Evolutionary conservation across 2,113 vertebrate species (phyloP).

Genomic region (Columba janthina): DNA sequence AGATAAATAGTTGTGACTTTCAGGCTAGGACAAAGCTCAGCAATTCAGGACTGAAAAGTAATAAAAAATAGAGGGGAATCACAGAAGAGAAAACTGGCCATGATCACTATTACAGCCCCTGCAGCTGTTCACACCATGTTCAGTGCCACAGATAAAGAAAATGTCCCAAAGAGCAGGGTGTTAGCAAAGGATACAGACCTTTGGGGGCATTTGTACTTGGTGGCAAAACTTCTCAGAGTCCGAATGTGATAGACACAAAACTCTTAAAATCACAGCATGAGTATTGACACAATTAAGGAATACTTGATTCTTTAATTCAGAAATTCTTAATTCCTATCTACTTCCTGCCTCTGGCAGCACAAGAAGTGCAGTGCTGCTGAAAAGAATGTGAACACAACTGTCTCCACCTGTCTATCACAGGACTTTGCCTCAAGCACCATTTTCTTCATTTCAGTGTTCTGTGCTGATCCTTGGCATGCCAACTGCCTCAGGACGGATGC

Average conservation of each 20-base stretch:
- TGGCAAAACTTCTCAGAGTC: not conserved
- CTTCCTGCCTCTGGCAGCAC: not conserved
- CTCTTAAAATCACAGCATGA: not conserved
- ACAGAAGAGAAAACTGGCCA: not conserved
- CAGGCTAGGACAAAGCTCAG: not conserved
- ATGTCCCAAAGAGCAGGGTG: not conserved
- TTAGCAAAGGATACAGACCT: not conserved
- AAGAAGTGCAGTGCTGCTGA: not conserved
- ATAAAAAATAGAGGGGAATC: not conserved
- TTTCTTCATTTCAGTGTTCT: not conserved
- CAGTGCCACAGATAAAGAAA: conserved; percentile 29
- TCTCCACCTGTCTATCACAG: not conserved
- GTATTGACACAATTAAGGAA: not conserved
- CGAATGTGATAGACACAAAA: not conserved
- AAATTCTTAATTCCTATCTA: not conserved
- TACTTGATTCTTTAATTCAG: not conserved
- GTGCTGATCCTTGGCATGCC: not conserved
- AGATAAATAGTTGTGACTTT: conserved; percentile 1
- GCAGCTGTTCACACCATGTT: conserved; percentile 44
- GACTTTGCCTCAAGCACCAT: not conserved
- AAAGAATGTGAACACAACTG: not conserved
- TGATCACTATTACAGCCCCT: not conserved
- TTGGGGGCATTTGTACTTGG: not conserved
- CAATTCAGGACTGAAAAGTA: not conserved
- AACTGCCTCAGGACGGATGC: not conserved